Percentiles rank a stretch among this genome's conserved stretches.
Conservation (phyloP, 2,797 vertebrate genomes). For the Austrolebias charrua region DNA sequence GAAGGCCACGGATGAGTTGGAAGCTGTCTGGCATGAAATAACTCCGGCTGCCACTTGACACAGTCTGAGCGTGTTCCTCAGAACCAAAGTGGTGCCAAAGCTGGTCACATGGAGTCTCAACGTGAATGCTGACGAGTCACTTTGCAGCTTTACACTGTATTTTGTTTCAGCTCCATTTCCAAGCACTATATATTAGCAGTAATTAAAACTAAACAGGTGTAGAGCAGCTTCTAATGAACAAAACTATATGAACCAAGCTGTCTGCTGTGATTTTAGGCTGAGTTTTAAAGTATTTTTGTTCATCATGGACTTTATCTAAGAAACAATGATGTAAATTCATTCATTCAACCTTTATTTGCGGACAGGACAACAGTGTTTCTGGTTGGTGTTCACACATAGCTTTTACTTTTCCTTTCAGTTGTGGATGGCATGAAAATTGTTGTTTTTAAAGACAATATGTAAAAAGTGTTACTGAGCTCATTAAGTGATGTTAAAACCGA, state of each 20-base stretch:
- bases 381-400: too few relatives aligned
- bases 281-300: not conserved
- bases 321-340: too few relatives aligned
- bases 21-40: slow-evolving; percentile 63
- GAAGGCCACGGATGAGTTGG: slow-evolving; percentile 44
- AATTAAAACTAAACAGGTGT: slow-evolving; percentile 22
- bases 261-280: not conserved
- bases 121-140: slow-evolving; percentile 43
- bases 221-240: slow-evolving; percentile 17
- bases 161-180: slow-evolving; percentile 60
- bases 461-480: too few relatives aligned
- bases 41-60: slow-evolving; percentile 59
- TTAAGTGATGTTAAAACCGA: too few relatives aligned
- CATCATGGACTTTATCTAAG: not conserved
- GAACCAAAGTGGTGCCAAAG: slow-evolving; percentile 56
- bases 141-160: slow-evolving; percentile 50
- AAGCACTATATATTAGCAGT: slow-evolving; percentile 26
- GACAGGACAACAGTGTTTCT: too few relatives aligned
- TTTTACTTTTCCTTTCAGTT: too few relatives aligned
- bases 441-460: too few relatives aligned
- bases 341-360: too few relatives aligned
- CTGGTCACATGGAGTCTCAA: slow-evolving; percentile 54
- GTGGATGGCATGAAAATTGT: too few relatives aligned
- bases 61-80: slow-evolving; percentile 51
- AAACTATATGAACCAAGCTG: slow-evolving; percentile 2